Evolutionary conservation across 2,113 vertebrate species (phyloP).

Genomic region (Poicephalus gulielmi): DNA sequence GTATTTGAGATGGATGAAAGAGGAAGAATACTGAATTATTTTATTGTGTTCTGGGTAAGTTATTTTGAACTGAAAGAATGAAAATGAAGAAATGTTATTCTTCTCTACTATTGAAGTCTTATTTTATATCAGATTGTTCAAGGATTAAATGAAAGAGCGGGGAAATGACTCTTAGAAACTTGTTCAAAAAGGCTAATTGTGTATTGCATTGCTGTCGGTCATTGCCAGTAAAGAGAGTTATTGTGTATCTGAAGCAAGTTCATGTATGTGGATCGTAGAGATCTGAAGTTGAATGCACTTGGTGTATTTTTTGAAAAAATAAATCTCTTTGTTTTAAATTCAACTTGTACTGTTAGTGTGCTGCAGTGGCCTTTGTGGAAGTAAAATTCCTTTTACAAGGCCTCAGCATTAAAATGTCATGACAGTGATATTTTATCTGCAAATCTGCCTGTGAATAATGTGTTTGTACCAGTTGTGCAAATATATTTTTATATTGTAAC

Average conservation of each 20-base stretch:
- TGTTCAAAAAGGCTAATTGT: background rate
- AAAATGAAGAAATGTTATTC: background rate
- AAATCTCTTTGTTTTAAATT: background rate
- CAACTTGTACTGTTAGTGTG: background rate
- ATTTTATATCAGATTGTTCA: background rate
- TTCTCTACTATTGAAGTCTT: background rate
- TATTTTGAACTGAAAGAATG: background rate
- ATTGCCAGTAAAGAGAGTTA: background rate
- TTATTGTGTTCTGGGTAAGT: background rate
- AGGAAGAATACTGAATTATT: background rate
- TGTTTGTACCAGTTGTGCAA: background rate
- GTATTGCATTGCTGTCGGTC: background rate
- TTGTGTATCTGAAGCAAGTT: background rate
- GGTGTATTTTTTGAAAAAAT: background rate
- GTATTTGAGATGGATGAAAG: background rate
- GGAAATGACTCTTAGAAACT: background rate
- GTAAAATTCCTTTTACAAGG: background rate
- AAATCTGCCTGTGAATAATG: background rate
- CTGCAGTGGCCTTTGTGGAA: background rate
- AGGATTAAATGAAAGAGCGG: background rate
- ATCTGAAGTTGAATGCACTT: background rate
- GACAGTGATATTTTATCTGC: background rate
- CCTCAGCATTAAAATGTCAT: background rate
- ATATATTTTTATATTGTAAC: background rate
- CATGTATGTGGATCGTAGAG: background rate